These are phyloP conservation scores for Trinorchestia longiramus DNA, from an alignment of 1,140 invertebrate genomes.

Conservation along the genomic window DNA sequence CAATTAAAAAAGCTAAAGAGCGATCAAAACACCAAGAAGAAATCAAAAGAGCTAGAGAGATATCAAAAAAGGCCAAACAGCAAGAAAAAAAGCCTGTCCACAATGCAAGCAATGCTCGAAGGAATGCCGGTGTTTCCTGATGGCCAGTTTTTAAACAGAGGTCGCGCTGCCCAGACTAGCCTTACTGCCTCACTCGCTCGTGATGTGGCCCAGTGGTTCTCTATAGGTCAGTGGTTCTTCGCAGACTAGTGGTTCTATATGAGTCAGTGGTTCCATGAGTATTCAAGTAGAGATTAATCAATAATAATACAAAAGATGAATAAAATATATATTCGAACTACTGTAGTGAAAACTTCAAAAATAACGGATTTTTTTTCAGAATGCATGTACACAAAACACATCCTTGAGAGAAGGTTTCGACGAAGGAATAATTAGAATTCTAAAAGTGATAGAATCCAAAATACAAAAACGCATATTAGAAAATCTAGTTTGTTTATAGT, in stretches of 20 bases:
- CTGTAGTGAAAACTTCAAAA: too few relatives aligned
- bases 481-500: too few relatives aligned
- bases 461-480: too few relatives aligned
- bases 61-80: not conserved
- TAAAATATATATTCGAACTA: too few relatives aligned
- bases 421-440: too few relatives aligned
- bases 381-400: too few relatives aligned
- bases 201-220: not conserved
- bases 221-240: not conserved
- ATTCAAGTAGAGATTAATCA: too few relatives aligned
- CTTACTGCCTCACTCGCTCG: not conserved
- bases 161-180: not conserved
- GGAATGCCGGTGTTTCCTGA: not conserved
- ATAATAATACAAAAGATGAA: too few relatives aligned
- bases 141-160: not conserved
- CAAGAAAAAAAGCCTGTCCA: not conserved
- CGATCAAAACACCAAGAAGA: not conserved
- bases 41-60: not conserved
- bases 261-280: not conserved
- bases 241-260: not conserved
- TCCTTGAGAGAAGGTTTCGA: too few relatives aligned
- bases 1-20: not conserved
- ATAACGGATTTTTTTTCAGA: too few relatives aligned
- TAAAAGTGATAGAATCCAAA: too few relatives aligned
- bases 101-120: constrained; percentile 30